Evolutionary conservation across 2,797 vertebrate genomes (phyloP), one percentile per base, ranked within the genome.

Genomic region (Phalanger gymnotis): DNA sequence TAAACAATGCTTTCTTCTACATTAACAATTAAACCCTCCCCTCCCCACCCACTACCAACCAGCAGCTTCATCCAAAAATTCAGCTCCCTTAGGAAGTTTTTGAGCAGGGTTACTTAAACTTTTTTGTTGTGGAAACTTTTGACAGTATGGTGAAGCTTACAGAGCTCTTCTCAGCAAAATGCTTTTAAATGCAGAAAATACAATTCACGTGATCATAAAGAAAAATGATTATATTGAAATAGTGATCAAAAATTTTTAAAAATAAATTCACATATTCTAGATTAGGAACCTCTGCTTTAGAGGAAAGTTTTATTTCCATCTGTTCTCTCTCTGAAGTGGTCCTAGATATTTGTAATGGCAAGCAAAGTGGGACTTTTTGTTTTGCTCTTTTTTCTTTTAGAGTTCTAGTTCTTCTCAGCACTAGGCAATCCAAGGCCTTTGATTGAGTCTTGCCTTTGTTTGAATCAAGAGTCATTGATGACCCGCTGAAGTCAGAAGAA

Each of bases 241-340:
- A 27, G 40, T 51, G 27, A 47, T 87, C 16, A 51, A 47, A 47
- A 73, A 1, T 14, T n/a, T 5, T 47, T 27, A 10, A 34, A 58
- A 73, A 81, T 22, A 81, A 87, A 25, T 87, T 19, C 25, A 95
- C 11, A 34, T 57, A 66, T 14, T 40, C 53, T 51, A 66, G 25
- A 28, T 5, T 47, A 61, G 61, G 34, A 92, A 73, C 16, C 61
- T 89, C 90, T 31, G 19, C 61, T 95, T 53, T 19, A 55, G 0
- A 91, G 66, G 89, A 94, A 47, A 91, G 55, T 94, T 53, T 57
- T 91, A 61, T 47, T 61, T 57, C 2, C 92, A 92, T 92, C 54
- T 96, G 66, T 89, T 95, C 94, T 92, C 4, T 31, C 61, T 54
- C 40, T 7, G 10, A 51, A 55, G 93, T 96, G 19, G 53, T 93